These are phyloP conservation scores for Mormyrus proboscirostris DNA, from an alignment of 2,797 vertebrate genomes.

Conservation along the genomic window DNA sequence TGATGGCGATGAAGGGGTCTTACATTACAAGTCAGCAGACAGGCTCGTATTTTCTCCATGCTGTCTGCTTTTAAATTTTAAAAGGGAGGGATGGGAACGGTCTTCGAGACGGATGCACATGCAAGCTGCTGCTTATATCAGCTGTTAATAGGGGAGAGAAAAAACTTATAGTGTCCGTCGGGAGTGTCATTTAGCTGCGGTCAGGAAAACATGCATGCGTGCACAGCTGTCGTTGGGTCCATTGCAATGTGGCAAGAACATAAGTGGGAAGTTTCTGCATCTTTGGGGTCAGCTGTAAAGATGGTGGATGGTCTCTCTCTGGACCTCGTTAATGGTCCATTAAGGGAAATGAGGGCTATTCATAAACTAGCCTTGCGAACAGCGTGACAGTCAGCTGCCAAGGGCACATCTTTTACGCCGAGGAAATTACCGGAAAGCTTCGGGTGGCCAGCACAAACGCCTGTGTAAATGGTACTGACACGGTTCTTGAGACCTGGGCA, in stretches of 20 bases:
- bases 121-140: neutral
- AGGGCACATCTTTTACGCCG: neutral
- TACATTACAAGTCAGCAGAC: neutral
- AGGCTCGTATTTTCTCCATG: neutral
- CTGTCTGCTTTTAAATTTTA: constrained; percentile 11
- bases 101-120: neutral
- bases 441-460: neutral
- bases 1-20: neutral
- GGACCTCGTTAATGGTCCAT: neutral
- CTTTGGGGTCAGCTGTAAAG: neutral
- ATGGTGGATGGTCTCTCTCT: neutral
- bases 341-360: neutral
- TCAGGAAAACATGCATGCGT: neutral
- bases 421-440: neutral
- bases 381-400: neutral
- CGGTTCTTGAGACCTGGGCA: neutral
- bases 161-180: neutral
- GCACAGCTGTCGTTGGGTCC: neutral
- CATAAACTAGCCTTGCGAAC: neutral
- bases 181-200: neutral
- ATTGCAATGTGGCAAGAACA: neutral
- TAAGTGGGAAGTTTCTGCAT: neutral
- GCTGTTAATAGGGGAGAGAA: neutral
- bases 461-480: neutral
- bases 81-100: neutral